phyloP scores from a whole-genome alignment of 2,113 vertebrate genomes.

The Rhinolophus ferrumequinum region DNA sequence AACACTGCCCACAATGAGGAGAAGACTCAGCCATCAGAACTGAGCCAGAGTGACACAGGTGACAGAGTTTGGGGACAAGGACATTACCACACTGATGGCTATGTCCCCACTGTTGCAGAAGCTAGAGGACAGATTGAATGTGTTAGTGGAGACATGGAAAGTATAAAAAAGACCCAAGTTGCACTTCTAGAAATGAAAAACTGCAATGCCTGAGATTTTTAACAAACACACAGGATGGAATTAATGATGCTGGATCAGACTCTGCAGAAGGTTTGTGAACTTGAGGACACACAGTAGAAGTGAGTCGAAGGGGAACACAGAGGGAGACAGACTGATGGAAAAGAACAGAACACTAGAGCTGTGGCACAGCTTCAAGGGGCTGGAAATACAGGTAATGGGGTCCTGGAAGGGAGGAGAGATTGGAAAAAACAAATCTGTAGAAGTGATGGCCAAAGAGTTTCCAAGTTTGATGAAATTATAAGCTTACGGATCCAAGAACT shows the following conservation, averaged over 20 bases:
- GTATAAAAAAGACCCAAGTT: not conserved
- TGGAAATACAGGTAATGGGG: accelerated
- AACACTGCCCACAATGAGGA: not conserved
- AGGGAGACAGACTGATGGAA: not conserved
- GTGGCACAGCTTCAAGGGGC: accelerated
- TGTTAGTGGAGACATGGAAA: not conserved
- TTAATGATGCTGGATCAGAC: not conserved
- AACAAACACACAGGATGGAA: not conserved
- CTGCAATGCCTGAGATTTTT: not conserved
- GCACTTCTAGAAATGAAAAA: not conserved
- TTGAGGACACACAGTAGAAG: not conserved
- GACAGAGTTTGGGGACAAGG: not conserved
- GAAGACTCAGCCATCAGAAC: not conserved
- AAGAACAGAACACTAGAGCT: no score
- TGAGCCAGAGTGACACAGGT: not conserved
- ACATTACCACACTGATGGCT: not conserved
- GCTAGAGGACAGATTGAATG: not conserved
- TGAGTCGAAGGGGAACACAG: not conserved
- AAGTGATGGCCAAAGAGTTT: not conserved
- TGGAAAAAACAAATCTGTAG: not conserved
- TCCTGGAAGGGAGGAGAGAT: not conserved
- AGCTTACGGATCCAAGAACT: not conserved
- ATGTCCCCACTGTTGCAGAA: not conserved
- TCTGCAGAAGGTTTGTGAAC: not conserved
- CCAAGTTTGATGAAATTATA: not conserved